A percentile compares a stretch with the other conserved stretches of the same genome.
Conservation (phyloP, 2,113 vertebrate genomes). For the Bucco capensis region DNA sequence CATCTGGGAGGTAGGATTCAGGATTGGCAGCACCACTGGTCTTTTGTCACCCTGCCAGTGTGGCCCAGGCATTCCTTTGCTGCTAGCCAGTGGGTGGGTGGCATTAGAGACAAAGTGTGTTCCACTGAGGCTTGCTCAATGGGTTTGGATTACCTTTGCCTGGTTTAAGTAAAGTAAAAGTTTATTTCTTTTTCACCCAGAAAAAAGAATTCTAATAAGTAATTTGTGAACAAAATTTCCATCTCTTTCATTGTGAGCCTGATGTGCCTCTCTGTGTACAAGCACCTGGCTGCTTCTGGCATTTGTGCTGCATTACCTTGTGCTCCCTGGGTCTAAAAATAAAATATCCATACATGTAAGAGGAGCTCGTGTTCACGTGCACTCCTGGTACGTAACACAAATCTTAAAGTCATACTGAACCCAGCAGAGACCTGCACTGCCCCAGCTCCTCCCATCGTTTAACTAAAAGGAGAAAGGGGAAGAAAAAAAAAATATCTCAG, state of each 20-base stretch:
- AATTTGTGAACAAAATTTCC: background rate
- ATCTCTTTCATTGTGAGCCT: constrained; percentile 11
- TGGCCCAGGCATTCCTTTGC: background rate
- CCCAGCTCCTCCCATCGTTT: background rate
- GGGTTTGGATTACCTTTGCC: background rate
- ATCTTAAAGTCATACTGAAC: constrained; percentile 28
- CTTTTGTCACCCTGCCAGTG: background rate
- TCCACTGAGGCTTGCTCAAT: background rate
- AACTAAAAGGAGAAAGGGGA: background rate
- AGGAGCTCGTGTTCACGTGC: background rate
- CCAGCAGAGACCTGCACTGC: background rate
- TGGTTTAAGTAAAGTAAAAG: background rate
- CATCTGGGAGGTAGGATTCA: background rate
- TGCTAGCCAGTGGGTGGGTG: background rate
- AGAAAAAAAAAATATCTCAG: rapidly evolving
- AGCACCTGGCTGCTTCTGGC: constrained; percentile 55
- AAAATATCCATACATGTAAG: constrained; percentile 42
- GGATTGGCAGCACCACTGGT: background rate
- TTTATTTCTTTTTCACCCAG: background rate
- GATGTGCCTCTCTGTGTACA: constrained; percentile 12
- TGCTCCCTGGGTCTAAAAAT: constrained; percentile 65
- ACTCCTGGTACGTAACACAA: background rate
- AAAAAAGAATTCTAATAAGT: background rate
- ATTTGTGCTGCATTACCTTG: constrained; percentile 52
- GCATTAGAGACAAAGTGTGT: rapidly evolving